Base-by-base conservation (phyloP, 2,888 invertebrate genomes). In the Cybosia mesomella region DNA sequence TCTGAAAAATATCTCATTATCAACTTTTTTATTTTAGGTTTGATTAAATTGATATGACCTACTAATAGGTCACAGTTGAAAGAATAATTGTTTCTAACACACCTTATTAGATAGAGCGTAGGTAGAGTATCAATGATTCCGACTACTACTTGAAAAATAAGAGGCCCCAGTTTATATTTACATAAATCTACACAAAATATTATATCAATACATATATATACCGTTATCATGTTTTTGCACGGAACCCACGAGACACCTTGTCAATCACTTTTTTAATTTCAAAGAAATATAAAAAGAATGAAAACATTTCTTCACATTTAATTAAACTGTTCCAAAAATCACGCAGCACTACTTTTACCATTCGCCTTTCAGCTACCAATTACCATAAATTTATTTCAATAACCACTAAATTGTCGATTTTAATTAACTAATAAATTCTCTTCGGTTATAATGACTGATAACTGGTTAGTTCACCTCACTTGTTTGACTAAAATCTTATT, bases 351-450 rank as follows among this genome's bases (percentile, higher is more conserved):
- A 60, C 58, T 62, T 66, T 71, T 32, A 55, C 53, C 55, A 59
- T 34, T 58, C 66, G 7, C 57, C 54, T 39, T 59, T 68, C 55
- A 58, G 58, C 70, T 71, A 72, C 67, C 74, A 54, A 76, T 81
- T 67, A 81, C 58, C 79, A 81, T 81, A 81, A 81, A 79, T 79
- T 71, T 66, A 57, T 58, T 62, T 67, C 66, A 43, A 54, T 34
- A 63, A 65, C 58, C 63, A 68, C 64, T 71, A 71, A 66, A 74
- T 71, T 68, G 68, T 70, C 55, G 34, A 70, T 68, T 74, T 81
- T 78, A 81, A 79, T 73, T 70, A 71, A 61, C 39, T 58, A 55
- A 70, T 71, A 78, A 74, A 76, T 68, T 74, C 49, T 64, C 1
- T 66, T 49, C 63, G 53, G 58, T 65, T 55, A 63, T 64, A 65